Evolutionary conservation across 2,113 vertebrate species (phyloP).

Genomic region (Lagopus muta): DNA sequence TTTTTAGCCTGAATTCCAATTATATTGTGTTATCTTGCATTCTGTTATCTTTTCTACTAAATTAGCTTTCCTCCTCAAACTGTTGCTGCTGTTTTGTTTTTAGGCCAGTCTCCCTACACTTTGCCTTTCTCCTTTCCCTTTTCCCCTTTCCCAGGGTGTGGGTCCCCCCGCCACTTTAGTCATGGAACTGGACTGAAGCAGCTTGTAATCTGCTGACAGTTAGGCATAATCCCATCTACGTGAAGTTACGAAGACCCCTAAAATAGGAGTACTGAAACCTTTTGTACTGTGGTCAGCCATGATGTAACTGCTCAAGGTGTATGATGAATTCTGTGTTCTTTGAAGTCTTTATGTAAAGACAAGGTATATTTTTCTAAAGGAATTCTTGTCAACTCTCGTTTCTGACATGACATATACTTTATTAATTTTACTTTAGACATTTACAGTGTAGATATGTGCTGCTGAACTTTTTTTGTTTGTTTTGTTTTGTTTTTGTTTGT

Average conservation of each 20-base stretch:
- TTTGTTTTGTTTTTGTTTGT: too few relatives aligned
- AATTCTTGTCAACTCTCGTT: neutral
- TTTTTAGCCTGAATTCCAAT: too few relatives aligned
- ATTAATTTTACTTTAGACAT: neutral
- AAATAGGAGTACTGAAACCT: neutral
- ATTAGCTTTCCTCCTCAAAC: too few relatives aligned
- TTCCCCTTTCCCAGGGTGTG: too few relatives aligned
- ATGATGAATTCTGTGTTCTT: neutral
- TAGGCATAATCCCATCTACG: neutral
- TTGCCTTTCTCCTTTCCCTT: too few relatives aligned
- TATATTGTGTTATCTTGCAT: too few relatives aligned
- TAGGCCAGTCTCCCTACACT: too few relatives aligned
- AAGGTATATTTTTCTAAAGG: neutral
- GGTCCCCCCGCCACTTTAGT: too few relatives aligned
- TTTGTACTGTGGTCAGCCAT: neutral
- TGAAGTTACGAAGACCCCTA: neutral
- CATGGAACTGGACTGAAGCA: too few relatives aligned
- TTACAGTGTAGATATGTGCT: neutral
- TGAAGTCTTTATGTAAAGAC: neutral
- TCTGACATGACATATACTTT: neutral
- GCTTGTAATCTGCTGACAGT: neutral
- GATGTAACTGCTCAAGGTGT: neutral
- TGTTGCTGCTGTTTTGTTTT: too few relatives aligned
- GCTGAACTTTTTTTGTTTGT: neutral
- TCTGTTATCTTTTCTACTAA: too few relatives aligned